These are phyloP conservation scores for Dromaius novaehollandiae DNA, from an alignment of 2,113 vertebrate genomes.

Conservation along the genomic window DNA sequence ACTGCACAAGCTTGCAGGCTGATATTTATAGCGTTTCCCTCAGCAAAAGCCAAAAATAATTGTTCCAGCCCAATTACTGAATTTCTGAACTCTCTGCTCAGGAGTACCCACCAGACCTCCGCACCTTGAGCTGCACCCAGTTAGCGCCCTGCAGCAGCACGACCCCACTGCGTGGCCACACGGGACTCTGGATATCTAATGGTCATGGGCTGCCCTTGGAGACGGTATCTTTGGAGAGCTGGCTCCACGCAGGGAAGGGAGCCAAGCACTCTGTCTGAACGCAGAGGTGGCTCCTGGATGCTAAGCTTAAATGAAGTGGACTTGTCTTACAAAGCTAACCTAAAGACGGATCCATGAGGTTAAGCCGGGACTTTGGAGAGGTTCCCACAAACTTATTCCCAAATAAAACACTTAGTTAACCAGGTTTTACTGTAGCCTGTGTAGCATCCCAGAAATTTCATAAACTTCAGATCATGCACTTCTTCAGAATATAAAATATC, in stretches of 20 bases:
- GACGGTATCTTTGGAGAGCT: fast-evolving
- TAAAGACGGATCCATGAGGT: fast-evolving
- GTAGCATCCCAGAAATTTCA: background rate
- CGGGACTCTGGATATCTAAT: background rate
- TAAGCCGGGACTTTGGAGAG: background rate
- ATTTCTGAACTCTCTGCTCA: background rate
- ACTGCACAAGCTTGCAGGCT: constrained; percentile 29
- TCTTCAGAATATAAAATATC: background rate
- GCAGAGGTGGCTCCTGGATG: fast-evolving
- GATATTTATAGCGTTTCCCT: constrained; percentile 63
- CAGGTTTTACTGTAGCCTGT: background rate
- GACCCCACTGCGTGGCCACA: background rate
- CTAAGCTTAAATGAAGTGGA: background rate
- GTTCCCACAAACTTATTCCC: background rate
- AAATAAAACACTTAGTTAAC: background rate
- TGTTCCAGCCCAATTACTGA: constrained; percentile 62
- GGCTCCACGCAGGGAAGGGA: too few relatives aligned
- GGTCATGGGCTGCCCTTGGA: background rate
- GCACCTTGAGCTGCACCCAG: background rate
- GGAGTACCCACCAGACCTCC: background rate
- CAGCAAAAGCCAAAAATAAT: constrained; percentile 67
- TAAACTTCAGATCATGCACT: fast-evolving
- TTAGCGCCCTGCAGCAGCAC: background rate
- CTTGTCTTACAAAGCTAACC: fast-evolving
- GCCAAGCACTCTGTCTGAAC: fast-evolving